A percentile compares a stretch with the other conserved stretches of the same genome.
Evolutionary conservation across 2,888 invertebrate genomes (phyloP).

Genomic region (Calameuta pallipes): DNA sequence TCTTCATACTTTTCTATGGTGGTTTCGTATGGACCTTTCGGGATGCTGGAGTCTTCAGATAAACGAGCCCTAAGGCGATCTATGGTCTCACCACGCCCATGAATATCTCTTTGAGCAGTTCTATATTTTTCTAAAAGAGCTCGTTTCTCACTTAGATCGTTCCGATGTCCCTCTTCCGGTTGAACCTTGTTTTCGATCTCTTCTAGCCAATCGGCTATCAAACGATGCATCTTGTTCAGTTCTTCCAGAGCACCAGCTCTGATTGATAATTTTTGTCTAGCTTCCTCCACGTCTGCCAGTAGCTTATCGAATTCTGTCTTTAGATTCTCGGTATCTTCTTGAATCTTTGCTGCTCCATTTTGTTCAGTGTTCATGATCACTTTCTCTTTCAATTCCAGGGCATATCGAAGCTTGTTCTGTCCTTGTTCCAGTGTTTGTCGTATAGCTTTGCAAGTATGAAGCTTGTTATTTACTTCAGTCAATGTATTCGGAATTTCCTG

Average conservation of each 20-base stretch:
- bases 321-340: conserved; percentile 90
- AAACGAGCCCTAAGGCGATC: conserved; percentile 82
- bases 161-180: conserved; percentile 78
- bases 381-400: conserved; percentile 90
- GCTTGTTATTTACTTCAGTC: conserved; percentile 85
- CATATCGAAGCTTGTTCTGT: conserved; percentile 85
- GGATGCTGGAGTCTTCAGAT: conserved; percentile 75
- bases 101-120: conserved; percentile 84
- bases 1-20: conserved; percentile 79
- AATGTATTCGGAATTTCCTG: conserved; percentile 83
- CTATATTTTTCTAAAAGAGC: conserved; percentile 89
- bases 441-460: conserved; percentile 87
- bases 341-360: conserved; percentile 87
- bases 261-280: conserved; percentile 79
- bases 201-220: conserved; percentile 87
- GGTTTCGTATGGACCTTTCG: conserved; percentile 76
- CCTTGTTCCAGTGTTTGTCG: conserved; percentile 94
- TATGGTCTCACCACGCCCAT: conserved; percentile 81
- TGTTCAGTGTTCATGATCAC: conserved; percentile 94
- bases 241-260: conserved; percentile 87
- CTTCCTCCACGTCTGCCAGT: conserved; percentile 82
- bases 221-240: conserved; percentile 83
- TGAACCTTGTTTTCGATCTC: conserved; percentile 88
- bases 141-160: conserved; percentile 92
- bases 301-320: conserved; percentile 92